Conservation (phyloP, 1,140 invertebrate genomes). For the Drosophila triauraria region DNA sequence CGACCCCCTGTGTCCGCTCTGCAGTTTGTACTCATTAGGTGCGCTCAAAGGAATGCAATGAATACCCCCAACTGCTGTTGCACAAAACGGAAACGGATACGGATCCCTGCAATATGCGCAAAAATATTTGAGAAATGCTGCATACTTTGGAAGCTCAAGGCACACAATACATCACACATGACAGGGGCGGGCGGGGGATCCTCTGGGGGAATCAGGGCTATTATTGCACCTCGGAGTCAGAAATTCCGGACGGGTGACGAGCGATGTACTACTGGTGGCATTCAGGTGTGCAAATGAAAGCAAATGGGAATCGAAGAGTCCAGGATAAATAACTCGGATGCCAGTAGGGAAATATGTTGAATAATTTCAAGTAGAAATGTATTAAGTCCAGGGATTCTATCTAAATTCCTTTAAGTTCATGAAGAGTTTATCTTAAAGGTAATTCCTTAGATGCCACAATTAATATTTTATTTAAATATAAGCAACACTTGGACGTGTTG, state of each 20-base stretch:
- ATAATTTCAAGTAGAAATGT: constrained; percentile 1
- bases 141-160: constrained; percentile 8
- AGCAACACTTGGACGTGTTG: not conserved
- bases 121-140: constrained; percentile 28
- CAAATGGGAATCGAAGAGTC: not conserved
- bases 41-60: constrained; percentile 32
- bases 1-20: not conserved
- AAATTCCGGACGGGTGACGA: constrained; percentile 18
- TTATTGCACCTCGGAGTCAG: constrained; percentile 60
- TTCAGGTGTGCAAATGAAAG: constrained; percentile 20
- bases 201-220: constrained; percentile 16
- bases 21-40: constrained; percentile 41
- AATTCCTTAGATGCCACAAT: not conserved
- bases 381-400: not conserved
- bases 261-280: constrained; percentile 1
- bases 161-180: constrained; percentile 1
- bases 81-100: constrained; percentile 3
- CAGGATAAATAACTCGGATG: constrained; percentile 29
- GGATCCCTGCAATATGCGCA: constrained; percentile 17
- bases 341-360: constrained; percentile 9
- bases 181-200: not conserved
- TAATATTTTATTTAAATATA: not conserved
- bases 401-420: not conserved
- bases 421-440: not conserved
- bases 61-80: constrained; percentile 10